Conservation (phyloP, 2,113 vertebrate genomes). For the Xerus inauris region DNA sequence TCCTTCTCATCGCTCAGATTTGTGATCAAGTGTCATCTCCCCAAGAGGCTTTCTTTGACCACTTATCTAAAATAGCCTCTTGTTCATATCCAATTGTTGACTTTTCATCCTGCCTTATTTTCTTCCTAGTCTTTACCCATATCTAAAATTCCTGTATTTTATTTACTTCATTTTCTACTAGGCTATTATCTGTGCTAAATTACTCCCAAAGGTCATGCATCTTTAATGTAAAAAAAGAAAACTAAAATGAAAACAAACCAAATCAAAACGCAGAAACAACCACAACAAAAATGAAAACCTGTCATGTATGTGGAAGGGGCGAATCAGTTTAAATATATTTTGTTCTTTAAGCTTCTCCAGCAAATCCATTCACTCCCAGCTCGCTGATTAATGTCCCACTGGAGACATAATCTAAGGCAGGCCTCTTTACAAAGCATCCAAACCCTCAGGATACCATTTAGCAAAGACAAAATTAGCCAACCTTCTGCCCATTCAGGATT, state of each 20-base stretch:
- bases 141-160: not conserved
- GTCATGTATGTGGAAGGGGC: not conserved
- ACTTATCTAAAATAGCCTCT: not conserved
- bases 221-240: not conserved
- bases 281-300: not conserved
- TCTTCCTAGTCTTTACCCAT: not conserved
- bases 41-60: not conserved
- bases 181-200: not conserved
- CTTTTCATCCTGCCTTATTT: not conserved
- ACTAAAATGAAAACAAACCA: not conserved
- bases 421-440: not conserved
- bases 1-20: not conserved
- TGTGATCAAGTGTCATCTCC: not conserved
- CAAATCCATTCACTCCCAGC: not conserved
- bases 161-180: not conserved
- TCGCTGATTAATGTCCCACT: not conserved
- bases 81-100: not conserved
- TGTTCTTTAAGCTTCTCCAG: slow-evolving; percentile 14
- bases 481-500: not conserved
- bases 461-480: slow-evolving; percentile 37
- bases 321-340: slow-evolving; percentile 7
- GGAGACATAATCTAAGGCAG: not conserved
- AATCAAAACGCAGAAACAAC: not conserved
- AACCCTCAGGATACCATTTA: slow-evolving; percentile 15
- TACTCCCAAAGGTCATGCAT: not conserved